Conservation (phyloP, 2,797 vertebrate genomes). For the Sebastes vulpes region DNA sequence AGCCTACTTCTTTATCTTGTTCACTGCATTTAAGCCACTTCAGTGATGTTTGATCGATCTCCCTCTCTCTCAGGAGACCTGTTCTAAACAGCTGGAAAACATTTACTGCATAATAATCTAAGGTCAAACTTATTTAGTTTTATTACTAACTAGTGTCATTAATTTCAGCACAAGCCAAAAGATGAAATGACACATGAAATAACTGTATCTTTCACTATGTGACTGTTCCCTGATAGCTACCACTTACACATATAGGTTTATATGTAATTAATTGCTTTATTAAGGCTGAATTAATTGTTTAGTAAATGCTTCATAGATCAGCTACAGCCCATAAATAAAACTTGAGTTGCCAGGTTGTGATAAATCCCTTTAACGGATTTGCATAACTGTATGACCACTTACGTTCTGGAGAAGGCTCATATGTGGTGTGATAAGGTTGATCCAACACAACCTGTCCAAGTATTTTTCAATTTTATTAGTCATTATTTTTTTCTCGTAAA, state of each 20-base stretch:
- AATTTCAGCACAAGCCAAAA: background rate
- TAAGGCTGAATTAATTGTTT: background rate
- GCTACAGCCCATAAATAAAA: background rate
- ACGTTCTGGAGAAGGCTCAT: background rate
- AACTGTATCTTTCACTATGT: background rate
- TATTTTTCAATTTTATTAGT: too few species aligned
- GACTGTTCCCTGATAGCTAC: background rate
- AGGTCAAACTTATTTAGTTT: background rate
- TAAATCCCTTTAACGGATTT: background rate
- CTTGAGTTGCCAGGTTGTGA: background rate
- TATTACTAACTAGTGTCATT: background rate
- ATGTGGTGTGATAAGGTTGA: too few species aligned
- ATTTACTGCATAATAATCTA: background rate
- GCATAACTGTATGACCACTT: background rate
- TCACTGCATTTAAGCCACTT: background rate
- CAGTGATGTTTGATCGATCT: background rate
- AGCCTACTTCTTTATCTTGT: constrained; percentile 15
- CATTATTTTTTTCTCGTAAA: too few species aligned
- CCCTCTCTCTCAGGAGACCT: background rate
- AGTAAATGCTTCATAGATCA: background rate
- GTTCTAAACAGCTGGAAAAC: background rate
- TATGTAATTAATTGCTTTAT: background rate
- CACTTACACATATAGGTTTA: background rate
- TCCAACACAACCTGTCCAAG: too few species aligned
- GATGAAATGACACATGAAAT: background rate